These are phyloP conservation scores for Myiotriccus ornatus DNA, from an alignment of 2,797 vertebrate species.

Conservation along the genomic window DNA sequence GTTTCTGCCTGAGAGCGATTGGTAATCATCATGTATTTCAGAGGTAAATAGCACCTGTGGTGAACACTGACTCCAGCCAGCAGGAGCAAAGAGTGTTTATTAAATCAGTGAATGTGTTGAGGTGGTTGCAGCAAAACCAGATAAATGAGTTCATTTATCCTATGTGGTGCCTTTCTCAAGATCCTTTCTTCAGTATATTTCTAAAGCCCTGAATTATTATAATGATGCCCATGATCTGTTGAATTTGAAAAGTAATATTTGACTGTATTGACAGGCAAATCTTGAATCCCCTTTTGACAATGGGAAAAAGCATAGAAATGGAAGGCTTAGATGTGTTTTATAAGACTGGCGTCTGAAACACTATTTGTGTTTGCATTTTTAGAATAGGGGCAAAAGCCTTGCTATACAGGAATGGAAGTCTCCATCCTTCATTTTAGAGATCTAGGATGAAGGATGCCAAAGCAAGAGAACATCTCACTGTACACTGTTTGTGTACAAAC, in stretches of 20 bases:
- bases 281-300: neutral
- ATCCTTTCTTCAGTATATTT: neutral
- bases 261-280: neutral
- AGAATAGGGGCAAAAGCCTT: neutral
- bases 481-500: too few species aligned
- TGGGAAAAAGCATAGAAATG: neutral
- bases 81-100: neutral
- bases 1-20: neutral
- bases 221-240: neutral
- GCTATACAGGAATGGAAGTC: neutral
- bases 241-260: neutral
- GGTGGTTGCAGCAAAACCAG: neutral
- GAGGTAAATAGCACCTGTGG: neutral
- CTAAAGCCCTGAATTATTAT: neutral
- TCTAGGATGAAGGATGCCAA: neutral
- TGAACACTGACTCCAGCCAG: neutral
- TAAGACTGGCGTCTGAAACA: accelerated
- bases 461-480: neutral
- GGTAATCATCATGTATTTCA: neutral
- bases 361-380: neutral
- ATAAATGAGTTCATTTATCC: neutral
- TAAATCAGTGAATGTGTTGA: neutral
- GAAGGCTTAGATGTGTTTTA: neutral
- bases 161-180: neutral
- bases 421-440: neutral